Evolutionary conservation across 2,797 vertebrate genomes (phyloP).

Genomic region (Melanogrammus aeglefinus): DNA sequence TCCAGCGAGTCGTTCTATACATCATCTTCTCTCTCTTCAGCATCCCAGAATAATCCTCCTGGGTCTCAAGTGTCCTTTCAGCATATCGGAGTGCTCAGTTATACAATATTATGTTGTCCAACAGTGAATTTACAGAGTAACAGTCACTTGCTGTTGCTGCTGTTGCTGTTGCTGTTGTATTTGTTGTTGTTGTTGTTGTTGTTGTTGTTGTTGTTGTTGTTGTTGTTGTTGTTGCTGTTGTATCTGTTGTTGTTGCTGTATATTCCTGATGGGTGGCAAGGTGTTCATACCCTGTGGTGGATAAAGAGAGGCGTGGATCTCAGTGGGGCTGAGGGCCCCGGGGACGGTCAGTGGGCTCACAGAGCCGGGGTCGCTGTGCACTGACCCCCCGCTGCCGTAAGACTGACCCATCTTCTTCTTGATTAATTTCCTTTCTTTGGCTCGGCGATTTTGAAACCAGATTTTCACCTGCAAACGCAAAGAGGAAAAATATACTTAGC

Average conservation of each 20-base stretch:
- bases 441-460: conserved; percentile 95
- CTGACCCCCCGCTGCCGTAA: conserved; percentile 84
- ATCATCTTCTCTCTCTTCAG: conserved; percentile 55
- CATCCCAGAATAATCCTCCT: conserved; percentile 47
- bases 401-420: conserved; percentile 94
- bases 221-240: neutral
- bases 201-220: neutral
- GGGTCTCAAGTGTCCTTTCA: conserved; percentile 61
- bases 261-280: conserved; percentile 84
- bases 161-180: no score
- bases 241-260: conserved; percentile 54
- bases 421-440: conserved; percentile 91
- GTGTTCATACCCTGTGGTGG: conserved; percentile 77
- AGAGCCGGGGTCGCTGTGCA: conserved; percentile 90
- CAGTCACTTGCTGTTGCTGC: conserved; percentile 59
- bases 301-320: conserved; percentile 82
- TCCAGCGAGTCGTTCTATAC: conserved; percentile 68
- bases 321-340: conserved; percentile 81
- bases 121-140: conserved; percentile 74
- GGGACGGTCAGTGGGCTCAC: conserved; percentile 84
- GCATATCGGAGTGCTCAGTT: conserved; percentile 78
- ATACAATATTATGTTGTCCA: conserved; percentile 56
- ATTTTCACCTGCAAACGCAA: conserved; percentile 84
- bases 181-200: neutral
- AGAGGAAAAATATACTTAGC: neutral